Evolutionary conservation across 2,113 vertebrate genomes (phyloP).

Genomic region (Ginglymostoma cirratum): DNA sequence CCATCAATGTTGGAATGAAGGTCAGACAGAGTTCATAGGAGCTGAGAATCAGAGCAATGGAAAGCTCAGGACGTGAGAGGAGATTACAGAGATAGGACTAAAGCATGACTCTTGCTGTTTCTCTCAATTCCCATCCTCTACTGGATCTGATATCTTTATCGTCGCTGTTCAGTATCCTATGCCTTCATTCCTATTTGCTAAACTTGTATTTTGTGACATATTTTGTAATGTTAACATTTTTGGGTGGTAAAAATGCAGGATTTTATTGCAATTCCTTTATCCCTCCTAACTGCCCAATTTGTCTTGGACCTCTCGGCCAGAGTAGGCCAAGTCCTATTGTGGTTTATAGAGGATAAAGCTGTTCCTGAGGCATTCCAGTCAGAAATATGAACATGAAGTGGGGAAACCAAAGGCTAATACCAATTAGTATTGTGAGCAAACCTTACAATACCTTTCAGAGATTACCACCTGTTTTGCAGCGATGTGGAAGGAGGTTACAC

Average conservation of each 20-base stretch:
- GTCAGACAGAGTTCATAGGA: too few relatives aligned
- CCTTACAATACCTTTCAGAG: neutral
- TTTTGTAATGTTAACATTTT: neutral
- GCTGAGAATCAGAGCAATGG: neutral
- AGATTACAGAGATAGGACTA: neutral
- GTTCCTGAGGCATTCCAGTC: neutral
- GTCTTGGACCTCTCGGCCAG: neutral
- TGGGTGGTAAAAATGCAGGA: neutral
- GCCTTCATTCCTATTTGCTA: neutral
- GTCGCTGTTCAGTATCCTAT: too few relatives aligned
- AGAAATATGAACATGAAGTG: neutral
- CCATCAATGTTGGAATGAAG: neutral
- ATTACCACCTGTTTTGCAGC: neutral
- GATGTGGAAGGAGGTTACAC: neutral
- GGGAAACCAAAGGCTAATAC: neutral
- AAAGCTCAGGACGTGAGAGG: neutral
- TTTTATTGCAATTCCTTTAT: neutral
- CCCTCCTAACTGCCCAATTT: neutral
- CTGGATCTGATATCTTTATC: neutral
- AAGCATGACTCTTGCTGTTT: neutral
- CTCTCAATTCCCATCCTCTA: neutral
- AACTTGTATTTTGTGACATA: neutral
- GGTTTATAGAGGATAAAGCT: neutral
- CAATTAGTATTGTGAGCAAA: neutral
- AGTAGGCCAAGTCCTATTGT: neutral